These are phyloP conservation scores for Himalopsyche japonica DNA, from an alignment of 2,888 invertebrate species.

Conservation along the genomic window DNA sequence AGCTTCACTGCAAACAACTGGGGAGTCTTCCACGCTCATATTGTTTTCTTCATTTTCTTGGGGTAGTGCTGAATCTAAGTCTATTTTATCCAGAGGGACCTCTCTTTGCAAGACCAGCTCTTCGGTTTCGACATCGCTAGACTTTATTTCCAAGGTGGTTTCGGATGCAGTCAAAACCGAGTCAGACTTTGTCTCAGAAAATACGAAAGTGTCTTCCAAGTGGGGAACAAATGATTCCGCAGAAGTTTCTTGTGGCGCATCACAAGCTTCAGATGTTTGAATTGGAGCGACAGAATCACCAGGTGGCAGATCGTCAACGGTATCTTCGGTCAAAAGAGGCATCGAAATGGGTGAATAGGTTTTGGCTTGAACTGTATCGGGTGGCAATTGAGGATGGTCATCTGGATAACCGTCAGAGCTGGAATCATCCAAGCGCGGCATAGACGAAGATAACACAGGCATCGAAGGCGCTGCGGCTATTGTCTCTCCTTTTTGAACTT, in stretches of 20 bases:
- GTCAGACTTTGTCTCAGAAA: slow-evolving; percentile 56
- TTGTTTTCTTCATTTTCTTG: background rate
- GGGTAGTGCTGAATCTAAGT: background rate
- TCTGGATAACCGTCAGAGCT: slow-evolving; percentile 47
- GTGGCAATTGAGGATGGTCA: slow-evolving; percentile 46
- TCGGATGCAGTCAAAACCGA: slow-evolving; percentile 59
- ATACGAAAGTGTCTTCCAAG: background rate
- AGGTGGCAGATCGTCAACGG: slow-evolving; percentile 43
- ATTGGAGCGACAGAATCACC: background rate
- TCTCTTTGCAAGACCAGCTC: background rate
- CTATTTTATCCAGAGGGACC: background rate
- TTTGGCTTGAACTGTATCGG: slow-evolving; percentile 44
- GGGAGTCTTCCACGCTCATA: background rate
- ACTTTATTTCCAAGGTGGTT: background rate
- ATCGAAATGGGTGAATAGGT: slow-evolving; percentile 58
- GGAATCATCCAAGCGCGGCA: slow-evolving; percentile 46
- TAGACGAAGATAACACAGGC: slow-evolving; percentile 22
- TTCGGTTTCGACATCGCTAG: background rate
- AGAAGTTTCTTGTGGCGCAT: background rate
- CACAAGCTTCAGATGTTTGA: background rate
- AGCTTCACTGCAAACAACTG: background rate
- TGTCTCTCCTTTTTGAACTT: background rate
- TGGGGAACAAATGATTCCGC: background rate
- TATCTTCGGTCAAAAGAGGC: slow-evolving; percentile 63
- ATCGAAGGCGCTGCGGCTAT: background rate